phyloP scores from a whole-genome alignment of 2,888 invertebrate genomes.

The Mythimna pallens region DNA sequence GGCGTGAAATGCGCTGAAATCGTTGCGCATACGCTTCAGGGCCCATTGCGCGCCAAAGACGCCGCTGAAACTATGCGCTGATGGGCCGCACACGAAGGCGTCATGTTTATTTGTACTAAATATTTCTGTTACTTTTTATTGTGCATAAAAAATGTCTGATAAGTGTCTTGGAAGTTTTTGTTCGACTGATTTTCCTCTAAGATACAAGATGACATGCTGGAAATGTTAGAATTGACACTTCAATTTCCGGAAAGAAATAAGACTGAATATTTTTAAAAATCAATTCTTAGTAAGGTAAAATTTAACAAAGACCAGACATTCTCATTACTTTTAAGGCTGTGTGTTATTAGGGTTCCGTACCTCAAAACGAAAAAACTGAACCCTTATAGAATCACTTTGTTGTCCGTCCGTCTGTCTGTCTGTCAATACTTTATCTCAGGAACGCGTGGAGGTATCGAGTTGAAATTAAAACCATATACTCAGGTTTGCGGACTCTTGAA shows the following conservation, averaged over 20 bases:
- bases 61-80: constrained; percentile 84
- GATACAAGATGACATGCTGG: constrained; percentile 2
- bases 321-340: not conserved
- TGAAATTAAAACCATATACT: too few species aligned
- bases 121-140: constrained; percentile 53
- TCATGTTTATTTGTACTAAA: constrained; percentile 58
- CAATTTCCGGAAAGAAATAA: constrained; percentile 19
- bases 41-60: constrained; percentile 84
- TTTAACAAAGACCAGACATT: not conserved
- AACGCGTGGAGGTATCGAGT: too few species aligned
- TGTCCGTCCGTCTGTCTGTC: too few species aligned
- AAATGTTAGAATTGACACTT: constrained; percentile 13
- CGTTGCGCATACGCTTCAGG: constrained; percentile 85
- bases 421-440: too few species aligned
- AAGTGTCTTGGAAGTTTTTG: constrained; percentile 1
- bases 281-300: not conserved
- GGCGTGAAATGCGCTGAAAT: constrained; percentile 88
- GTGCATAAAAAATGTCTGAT: constrained; percentile 19
- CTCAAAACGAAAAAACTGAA: too few species aligned
- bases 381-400: too few species aligned
- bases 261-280: not conserved
- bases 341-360: not conserved
- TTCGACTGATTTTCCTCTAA: constrained; percentile 14
- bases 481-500: too few species aligned
- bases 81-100: constrained; percentile 86